A percentile compares a stretch with the other conserved stretches of the same genome.
Evolutionary conservation across 2,888 invertebrate genomes (phyloP).

Genomic region (Leuctra nigra): DNA sequence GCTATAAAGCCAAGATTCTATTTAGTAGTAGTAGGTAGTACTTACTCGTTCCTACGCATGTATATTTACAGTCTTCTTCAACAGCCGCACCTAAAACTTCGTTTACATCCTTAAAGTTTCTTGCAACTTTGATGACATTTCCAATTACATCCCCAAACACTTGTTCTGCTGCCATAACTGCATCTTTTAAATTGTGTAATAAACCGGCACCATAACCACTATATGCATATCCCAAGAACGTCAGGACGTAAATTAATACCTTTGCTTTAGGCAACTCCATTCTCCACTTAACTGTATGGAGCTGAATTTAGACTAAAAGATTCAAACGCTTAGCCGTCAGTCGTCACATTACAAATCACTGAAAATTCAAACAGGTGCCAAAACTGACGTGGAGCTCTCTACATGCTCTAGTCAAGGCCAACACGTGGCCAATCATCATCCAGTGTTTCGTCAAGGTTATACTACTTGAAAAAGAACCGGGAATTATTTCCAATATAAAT

Average conservation of each 20-base stretch:
- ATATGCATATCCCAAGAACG: conserved; percentile 72
- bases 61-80: conserved; percentile 72
- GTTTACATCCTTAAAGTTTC: conserved; percentile 66
- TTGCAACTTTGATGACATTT: conserved; percentile 65
- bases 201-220: conserved; percentile 73
- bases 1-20: too few species aligned
- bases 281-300: too few species aligned
- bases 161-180: conserved; percentile 71
- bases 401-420: too few species aligned
- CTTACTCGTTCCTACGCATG: conserved; percentile 62
- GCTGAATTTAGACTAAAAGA: too few species aligned
- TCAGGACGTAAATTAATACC: conserved; percentile 63
- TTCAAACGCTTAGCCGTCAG: too few species aligned
- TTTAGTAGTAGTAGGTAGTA: too few species aligned
- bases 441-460: too few species aligned
- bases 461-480: too few species aligned
- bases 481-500: too few species aligned
- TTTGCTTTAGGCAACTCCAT: conserved; percentile 76
- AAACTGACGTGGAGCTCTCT: too few species aligned
- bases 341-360: background rate
- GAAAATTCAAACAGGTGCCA: too few species aligned
- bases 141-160: conserved; percentile 70
- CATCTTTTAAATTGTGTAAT: conserved; percentile 64
- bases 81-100: conserved; percentile 80
- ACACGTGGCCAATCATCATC: too few species aligned